Conservation (phyloP, 2,888 invertebrate species). For the Gastracanthus pulcherrimus region DNA sequence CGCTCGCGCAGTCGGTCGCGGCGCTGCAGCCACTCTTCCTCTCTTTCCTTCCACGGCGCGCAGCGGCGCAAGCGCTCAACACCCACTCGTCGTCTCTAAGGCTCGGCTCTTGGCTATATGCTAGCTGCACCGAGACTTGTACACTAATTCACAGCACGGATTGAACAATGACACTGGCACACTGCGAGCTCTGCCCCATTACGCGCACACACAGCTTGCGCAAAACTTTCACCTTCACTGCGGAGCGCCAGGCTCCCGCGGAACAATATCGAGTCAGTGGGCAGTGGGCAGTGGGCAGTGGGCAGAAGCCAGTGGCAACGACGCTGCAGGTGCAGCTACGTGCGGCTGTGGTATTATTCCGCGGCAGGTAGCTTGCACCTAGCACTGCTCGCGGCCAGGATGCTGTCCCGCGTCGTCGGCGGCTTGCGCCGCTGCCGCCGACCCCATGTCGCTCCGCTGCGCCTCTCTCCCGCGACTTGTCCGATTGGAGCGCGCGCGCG, state of each 20-base stretch:
- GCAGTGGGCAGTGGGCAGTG: too few species aligned
- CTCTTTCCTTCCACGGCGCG: slow-evolving; percentile 79
- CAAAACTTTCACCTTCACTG: slow-evolving; percentile 44
- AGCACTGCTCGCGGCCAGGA: background rate
- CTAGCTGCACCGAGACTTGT: background rate
- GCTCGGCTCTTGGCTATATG: background rate
- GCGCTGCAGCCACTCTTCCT: slow-evolving; percentile 77
- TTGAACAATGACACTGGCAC: background rate
- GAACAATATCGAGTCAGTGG: too few species aligned
- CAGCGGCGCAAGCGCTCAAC: background rate
- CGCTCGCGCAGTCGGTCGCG: slow-evolving; percentile 74
- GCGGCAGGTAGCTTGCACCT: too few species aligned
- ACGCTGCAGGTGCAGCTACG: too few species aligned
- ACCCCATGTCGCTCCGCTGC: background rate
- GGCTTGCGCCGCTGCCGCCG: background rate
- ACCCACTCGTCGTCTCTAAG: slow-evolving; percentile 56
- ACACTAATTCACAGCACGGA: background rate
- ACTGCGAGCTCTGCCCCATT: background rate
- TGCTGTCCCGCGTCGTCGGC: background rate
- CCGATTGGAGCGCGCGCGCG: background rate
- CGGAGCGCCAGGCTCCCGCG: background rate
- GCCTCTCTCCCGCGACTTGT: background rate
- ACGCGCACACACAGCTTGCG: slow-evolving; percentile 9
- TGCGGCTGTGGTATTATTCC: too few species aligned
- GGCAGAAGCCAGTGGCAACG: too few species aligned